Percentiles rank a stretch among this genome's conserved stretches.
phyloP scores from a whole-genome alignment of 2,888 invertebrate genomes.

The Eueremaeus valkanovi region DNA sequence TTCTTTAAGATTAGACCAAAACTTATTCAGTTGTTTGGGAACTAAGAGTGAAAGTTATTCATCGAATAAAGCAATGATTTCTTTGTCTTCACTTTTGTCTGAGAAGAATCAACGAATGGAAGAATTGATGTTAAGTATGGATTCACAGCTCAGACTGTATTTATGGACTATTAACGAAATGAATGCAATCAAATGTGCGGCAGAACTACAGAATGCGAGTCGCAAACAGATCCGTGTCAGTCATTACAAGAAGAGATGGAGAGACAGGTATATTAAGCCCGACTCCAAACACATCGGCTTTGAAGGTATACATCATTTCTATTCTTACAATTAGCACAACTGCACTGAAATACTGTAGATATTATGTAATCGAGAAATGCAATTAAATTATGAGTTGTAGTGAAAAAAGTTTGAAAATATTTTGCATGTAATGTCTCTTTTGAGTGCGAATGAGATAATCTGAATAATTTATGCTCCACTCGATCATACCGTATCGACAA shows the following conservation, averaged over 20 bases:
- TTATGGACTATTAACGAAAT: conserved; percentile 24
- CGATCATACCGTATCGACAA: too few relatives aligned
- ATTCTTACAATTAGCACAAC: too few relatives aligned
- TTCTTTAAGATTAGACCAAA: too few relatives aligned
- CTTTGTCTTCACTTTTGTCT: not conserved
- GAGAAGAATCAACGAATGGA: not conserved
- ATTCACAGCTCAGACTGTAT: not conserved
- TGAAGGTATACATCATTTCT: conserved; percentile 8
- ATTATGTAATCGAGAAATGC: too few relatives aligned
- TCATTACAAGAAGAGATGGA: conserved; percentile 28
- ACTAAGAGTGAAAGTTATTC: too few relatives aligned
- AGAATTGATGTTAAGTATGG: not conserved
- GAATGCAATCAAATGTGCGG: not conserved
- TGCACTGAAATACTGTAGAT: too few relatives aligned
- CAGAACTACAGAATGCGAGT: not conserved
- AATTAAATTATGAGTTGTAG: too few relatives aligned
- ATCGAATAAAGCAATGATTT: conserved; percentile 3
- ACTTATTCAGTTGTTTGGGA: not conserved
- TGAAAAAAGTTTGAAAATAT: too few relatives aligned
- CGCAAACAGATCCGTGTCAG: not conserved
- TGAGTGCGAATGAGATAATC: too few relatives aligned
- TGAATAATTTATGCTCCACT: too few relatives aligned
- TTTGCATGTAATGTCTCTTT: too few relatives aligned
- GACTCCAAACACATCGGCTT: not conserved
- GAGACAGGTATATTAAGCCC: conserved; percentile 14